Conservation (phyloP, 2,888 invertebrate genomes). For the Aspidiotus destructor region DNA sequence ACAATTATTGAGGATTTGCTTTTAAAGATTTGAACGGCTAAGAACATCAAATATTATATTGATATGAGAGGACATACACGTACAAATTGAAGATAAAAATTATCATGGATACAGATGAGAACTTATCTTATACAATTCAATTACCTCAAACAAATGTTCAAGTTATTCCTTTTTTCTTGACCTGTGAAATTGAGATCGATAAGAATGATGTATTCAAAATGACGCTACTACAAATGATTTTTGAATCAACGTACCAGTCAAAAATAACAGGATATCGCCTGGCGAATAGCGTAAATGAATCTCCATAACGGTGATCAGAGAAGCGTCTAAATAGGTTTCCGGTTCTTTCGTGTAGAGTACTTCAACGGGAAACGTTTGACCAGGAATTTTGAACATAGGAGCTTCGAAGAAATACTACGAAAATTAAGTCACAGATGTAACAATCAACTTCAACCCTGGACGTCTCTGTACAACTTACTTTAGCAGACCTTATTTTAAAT, state of each 20-base stretch:
- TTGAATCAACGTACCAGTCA: slow-evolving; percentile 50
- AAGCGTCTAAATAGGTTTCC: slow-evolving; percentile 95
- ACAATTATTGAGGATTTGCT: too few relatives aligned
- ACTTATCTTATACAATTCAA: too few relatives aligned
- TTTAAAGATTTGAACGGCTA: too few relatives aligned
- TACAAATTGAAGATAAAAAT: not conserved
- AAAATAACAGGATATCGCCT: slow-evolving; percentile 82
- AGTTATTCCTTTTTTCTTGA: slow-evolving; percentile 98
- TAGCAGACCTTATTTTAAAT: slow-evolving; percentile 42
- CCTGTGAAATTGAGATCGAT: slow-evolving; percentile 46
- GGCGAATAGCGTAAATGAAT: slow-evolving; percentile 97
- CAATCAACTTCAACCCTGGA: slow-evolving; percentile 91
- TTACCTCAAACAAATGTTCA: too few relatives aligned
- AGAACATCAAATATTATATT: too few relatives aligned
- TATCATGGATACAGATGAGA: too few relatives aligned
- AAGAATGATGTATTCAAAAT: not conserved
- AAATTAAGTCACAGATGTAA: slow-evolving; percentile 96
- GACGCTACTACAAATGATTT: too few relatives aligned
- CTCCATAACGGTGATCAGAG: slow-evolving; percentile 97
- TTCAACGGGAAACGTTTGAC: slow-evolving; percentile 92
- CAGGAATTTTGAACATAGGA: slow-evolving; percentile 97
- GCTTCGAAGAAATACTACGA: slow-evolving; percentile 98
- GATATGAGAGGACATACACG: too few relatives aligned
- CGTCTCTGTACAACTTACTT: slow-evolving; percentile 77
- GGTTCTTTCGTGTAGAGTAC: slow-evolving; percentile 97